Percentiles rank a stretch among this genome's conserved stretches.
Evolutionary conservation across 2,888 invertebrate species (phyloP).

Genomic region (Smittia sp.): DNA sequence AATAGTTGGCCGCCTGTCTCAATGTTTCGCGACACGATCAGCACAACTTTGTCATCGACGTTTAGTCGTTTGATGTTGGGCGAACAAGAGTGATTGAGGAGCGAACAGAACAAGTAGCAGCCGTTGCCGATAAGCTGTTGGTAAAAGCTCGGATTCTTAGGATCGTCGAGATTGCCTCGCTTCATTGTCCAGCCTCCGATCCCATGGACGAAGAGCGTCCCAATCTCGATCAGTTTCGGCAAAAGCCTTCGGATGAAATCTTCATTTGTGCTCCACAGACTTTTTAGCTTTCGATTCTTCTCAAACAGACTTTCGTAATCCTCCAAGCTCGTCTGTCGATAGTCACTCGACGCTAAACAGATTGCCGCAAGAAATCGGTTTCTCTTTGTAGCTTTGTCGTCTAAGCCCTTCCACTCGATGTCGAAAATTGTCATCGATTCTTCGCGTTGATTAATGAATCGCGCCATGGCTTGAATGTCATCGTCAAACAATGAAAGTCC

Average conservation of each 20-base stretch:
- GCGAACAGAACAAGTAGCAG: conserved; percentile 72
- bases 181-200: conserved; percentile 29
- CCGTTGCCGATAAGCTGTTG: conserved; percentile 55
- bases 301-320: background rate
- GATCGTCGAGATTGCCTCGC: background rate
- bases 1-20: conserved; percentile 68
- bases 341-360: background rate
- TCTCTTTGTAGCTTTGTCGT: background rate
- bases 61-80: conserved; percentile 73
- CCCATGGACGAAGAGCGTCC: conserved; percentile 19
- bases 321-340: background rate
- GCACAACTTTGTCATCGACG: conserved; percentile 53
- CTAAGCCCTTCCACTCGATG: background rate
- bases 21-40: conserved; percentile 64
- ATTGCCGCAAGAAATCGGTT: conserved; percentile 26
- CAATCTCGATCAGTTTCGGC: background rate
- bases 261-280: background rate
- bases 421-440: conserved; percentile 50
- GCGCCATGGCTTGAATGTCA: conserved; percentile 48
- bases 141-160: conserved; percentile 14
- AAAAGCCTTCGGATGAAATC: background rate
- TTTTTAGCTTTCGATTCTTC: background rate
- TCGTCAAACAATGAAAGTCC: conserved; percentile 53
- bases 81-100: conserved; percentile 83
- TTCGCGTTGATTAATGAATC: conserved; percentile 46